These are phyloP conservation scores for Micrastur ruficollis DNA, from an alignment of 2,797 vertebrate genomes.

Conservation along the genomic window DNA sequence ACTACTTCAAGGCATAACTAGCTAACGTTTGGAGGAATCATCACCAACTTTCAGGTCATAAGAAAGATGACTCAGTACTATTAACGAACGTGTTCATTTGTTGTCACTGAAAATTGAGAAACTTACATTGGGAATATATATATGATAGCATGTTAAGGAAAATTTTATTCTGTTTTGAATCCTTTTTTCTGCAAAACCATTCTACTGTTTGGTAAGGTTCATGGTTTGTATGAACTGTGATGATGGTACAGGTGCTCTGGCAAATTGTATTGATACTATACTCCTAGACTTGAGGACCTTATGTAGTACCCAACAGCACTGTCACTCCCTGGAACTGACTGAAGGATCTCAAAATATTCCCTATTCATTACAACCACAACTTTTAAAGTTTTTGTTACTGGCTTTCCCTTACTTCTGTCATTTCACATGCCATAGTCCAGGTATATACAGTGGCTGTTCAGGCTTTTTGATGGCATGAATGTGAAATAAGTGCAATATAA, in stretches of 20 bases:
- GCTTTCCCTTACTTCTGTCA: background rate
- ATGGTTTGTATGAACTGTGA: background rate
- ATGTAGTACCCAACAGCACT: accelerated
- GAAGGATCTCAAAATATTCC: background rate
- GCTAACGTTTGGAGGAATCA: background rate
- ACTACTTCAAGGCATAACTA: background rate
- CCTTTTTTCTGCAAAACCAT: background rate
- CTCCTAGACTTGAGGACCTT: background rate
- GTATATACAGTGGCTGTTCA: background rate
- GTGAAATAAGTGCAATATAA: background rate
- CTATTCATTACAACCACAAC: background rate
- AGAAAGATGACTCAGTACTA: background rate
- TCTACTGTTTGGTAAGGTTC: background rate
- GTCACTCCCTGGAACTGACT: background rate
- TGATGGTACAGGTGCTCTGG: background rate
- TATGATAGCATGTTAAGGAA: background rate
- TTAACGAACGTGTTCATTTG: background rate
- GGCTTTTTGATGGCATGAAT: background rate
- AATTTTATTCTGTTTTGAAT: background rate
- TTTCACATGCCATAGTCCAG: background rate
- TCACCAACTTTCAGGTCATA: background rate
- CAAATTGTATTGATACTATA: background rate
- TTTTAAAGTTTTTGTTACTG: background rate
- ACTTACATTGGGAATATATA: background rate
- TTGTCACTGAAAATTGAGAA: background rate